A percentile compares a stretch with the other conserved stretches of the same genome.
phyloP scores from a whole-genome alignment of 2,797 vertebrate genomes.

The Microhierax caerulescens region DNA sequence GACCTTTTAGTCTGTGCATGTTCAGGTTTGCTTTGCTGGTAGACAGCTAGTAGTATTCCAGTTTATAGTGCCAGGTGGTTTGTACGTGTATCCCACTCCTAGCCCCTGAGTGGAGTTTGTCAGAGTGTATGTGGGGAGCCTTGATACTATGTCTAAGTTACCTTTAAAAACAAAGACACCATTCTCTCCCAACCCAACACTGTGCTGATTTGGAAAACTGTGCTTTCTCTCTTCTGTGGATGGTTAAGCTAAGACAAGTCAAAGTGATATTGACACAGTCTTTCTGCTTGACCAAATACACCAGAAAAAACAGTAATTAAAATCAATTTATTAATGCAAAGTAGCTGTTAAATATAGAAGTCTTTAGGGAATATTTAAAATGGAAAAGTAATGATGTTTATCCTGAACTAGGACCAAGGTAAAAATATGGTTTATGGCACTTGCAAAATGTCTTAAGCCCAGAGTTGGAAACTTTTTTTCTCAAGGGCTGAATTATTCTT shows the following conservation, averaged over 20 bases:
- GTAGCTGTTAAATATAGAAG: slow-evolving; percentile 19
- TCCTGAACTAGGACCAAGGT: background rate
- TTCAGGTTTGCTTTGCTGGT: background rate
- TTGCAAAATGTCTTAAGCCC: background rate
- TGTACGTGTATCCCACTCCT: fast-evolving
- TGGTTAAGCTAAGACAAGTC: background rate
- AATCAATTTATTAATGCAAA: slow-evolving; percentile 19
- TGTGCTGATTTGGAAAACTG: background rate
- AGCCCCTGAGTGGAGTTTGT: background rate
- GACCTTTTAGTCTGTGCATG: background rate
- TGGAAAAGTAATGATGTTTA: slow-evolving; percentile 4
- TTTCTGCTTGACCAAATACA: slow-evolving; percentile 42
- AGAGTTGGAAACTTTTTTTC: background rate
- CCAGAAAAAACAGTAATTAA: slow-evolving; percentile 32
- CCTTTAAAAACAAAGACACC: background rate
- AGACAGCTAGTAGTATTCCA: background rate
- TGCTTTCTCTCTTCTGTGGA: background rate
- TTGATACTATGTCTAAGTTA: background rate
- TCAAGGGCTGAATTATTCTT: background rate
- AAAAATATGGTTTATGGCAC: background rate
- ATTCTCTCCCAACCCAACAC: fast-evolving
- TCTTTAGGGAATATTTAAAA: slow-evolving; percentile 20
- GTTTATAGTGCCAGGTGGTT: fast-evolving
- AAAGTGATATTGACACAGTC: background rate
- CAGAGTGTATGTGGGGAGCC: background rate